phyloP scores from a whole-genome alignment of 2,888 invertebrate species.

The Himalopsyche anomala region DNA sequence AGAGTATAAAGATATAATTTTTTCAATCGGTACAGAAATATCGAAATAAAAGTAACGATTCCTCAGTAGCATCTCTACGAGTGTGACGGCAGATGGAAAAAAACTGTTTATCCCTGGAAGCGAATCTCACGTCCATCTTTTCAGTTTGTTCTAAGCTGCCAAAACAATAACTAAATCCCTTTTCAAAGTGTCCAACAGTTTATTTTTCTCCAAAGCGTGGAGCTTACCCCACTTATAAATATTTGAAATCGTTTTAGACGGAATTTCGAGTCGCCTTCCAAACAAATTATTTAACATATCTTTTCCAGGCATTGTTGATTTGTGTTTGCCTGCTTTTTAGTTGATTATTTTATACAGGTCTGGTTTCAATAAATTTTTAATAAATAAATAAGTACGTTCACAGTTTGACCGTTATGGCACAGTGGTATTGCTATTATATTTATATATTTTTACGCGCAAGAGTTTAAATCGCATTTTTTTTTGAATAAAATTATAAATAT shows the following conservation, averaged over 20 bases:
- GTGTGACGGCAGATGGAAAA: background rate
- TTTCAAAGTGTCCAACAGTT: conserved; percentile 26
- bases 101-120: conserved; percentile 14
- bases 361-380: too few species aligned
- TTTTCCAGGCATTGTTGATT: background rate
- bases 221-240: conserved; percentile 6
- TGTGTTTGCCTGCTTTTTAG: background rate
- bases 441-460: too few species aligned
- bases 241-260: conserved; percentile 4
- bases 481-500: too few species aligned
- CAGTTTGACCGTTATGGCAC: too few species aligned
- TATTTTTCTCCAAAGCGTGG: conserved; percentile 3
- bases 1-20: too few species aligned
- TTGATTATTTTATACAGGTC: too few species aligned
- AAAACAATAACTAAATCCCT: conserved; percentile 19
- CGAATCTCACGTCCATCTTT: conserved; percentile 29
- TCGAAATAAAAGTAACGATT: too few species aligned
- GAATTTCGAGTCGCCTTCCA: background rate
- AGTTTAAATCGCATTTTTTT: too few species aligned
- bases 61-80: background rate
- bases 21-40: too few species aligned
- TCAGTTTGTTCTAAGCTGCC: conserved; percentile 15
- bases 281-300: background rate
- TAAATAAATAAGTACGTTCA: too few species aligned
- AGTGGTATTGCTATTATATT: too few species aligned